A percentile compares a stretch with the other conserved stretches of the same genome.
phyloP scores from a whole-genome alignment of 2,113 vertebrate genomes.

The Hippocampus mohnikei region DNA sequence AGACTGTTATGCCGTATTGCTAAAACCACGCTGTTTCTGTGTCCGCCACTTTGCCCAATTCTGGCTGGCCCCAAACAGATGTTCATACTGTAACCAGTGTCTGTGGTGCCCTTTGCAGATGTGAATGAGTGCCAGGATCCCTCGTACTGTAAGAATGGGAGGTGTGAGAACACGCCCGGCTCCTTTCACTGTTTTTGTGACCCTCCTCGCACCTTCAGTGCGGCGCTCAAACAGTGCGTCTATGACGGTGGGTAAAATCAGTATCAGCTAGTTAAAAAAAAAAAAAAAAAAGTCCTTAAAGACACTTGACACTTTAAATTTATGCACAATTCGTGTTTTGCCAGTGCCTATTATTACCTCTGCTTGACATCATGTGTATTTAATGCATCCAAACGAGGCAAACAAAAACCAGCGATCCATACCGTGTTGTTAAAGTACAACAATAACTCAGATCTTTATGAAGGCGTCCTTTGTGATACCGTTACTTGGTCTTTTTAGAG shows the following conservation, averaged over 20 bases:
- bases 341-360: neutral
- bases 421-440: neutral
- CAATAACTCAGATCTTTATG: neutral
- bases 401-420: neutral
- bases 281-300: neutral
- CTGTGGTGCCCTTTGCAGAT: conserved; percentile 81
- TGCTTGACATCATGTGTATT: neutral
- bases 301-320: conserved; percentile 35
- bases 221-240: conserved; percentile 80
- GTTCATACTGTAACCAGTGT: conserved; percentile 69
- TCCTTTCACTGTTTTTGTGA: conserved; percentile 86
- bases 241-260: conserved; percentile 78
- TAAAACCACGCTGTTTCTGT: too few species aligned
- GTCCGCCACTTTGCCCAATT: neutral
- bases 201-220: conserved; percentile 81
- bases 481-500: neutral
- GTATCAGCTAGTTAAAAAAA: conserved; percentile 21
- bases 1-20: conserved; percentile 7
- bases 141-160: conserved; percentile 83
- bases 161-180: conserved; percentile 85
- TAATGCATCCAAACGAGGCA: neutral
- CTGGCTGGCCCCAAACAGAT: conserved; percentile 58
- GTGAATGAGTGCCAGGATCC: conserved; percentile 88
- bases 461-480: neutral
- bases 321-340: neutral